Evolutionary conservation across 1,140 invertebrate genomes (phyloP), one percentile per base, ranked within the genome.

Genomic region (Atta cephalotes): DNA sequence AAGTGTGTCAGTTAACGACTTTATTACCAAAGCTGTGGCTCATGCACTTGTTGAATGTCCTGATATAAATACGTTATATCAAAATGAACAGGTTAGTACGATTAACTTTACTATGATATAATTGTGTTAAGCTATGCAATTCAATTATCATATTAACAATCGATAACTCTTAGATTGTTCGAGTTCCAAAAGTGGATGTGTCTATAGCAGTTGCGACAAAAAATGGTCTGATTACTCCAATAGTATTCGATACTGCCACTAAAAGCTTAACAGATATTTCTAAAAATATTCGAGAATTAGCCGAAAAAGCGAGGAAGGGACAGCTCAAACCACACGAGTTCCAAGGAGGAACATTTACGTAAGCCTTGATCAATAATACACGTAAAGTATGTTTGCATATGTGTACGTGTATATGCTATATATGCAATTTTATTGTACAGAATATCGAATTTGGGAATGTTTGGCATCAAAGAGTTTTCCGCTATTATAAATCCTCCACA

Each of bases 361-460:
- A 92, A 93, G 89, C 62, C 12, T 66, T 49, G 58, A 70, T 10
- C 10, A 16, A 63, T 49, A 9, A 39, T 68, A 18, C 1, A 58
- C 39, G 66, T 49, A 53, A 72, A n/a, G 16, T 39, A 58, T 14
- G 1, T 1, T 10, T 39, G 2, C 25, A 18, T 25, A 28, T 68
- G 10, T 66, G 1, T 49, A 49, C 51, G 80, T 10, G 58, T 12
- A 56, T 25, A 0, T 28, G 25, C 7, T 72, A 5, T 1, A 65
- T 3, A 74, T 28, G 16, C 12, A 70, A 62, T 60, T 88, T 71
- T 86, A n/a, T 45, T 16, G 72, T 91, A 76, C 82, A 97, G 97
- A 21, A 97, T 99, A 58, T 99, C 99, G 0, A 99, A 99, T 96
- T 96, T 99, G 86, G 99, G 99, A 92, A 99, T 99, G 99, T 99